A percentile compares a stretch with the other conserved stretches of the same genome.
Evolutionary conservation across 2,888 invertebrate species (phyloP).

Genomic region (Empis livida): DNA sequence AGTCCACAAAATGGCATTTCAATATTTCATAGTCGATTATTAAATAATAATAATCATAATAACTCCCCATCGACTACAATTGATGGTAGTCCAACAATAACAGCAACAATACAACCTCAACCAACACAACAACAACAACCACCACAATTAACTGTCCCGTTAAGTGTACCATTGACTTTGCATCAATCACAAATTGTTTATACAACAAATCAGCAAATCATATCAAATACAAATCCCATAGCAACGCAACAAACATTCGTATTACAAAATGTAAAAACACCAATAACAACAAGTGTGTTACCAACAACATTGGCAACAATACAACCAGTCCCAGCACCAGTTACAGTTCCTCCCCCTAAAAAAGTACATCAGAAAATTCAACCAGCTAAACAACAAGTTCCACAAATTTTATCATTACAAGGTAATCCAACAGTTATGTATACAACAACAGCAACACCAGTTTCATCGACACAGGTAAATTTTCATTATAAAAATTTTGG

Average conservation of each 20-base stretch:
- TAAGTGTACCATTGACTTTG: slow-evolving; percentile 1
- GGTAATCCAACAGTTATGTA: slow-evolving; percentile 44
- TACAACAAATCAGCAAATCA: slow-evolving; percentile 9
- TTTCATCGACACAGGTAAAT: slow-evolving; percentile 20
- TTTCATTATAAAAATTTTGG: slow-evolving; percentile 14
- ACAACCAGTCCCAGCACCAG: slow-evolving; percentile 6
- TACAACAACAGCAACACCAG: slow-evolving; percentile 35
- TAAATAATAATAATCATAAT: no score
- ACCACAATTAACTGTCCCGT: background rate
- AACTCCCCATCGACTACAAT: no score
- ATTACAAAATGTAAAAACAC: slow-evolving; percentile 17
- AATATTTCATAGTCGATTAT: background rate
- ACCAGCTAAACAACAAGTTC: slow-evolving; percentile 18
- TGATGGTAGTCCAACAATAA: slow-evolving; percentile 8
- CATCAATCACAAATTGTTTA: slow-evolving; percentile 11
- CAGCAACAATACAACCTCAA: slow-evolving; percentile 16
- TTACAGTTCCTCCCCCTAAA: background rate
- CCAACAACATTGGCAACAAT: slow-evolving; percentile 5
- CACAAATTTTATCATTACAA: slow-evolving; percentile 25
- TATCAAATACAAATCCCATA: background rate
- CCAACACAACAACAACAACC: slow-evolving; percentile 5
- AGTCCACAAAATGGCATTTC: background rate
- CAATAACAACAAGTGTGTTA: background rate
- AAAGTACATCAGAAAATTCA: background rate
- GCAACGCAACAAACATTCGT: slow-evolving; percentile 17